Evolutionary conservation across 2,113 vertebrate species (phyloP).

Genomic region (Silurus asotus): DNA sequence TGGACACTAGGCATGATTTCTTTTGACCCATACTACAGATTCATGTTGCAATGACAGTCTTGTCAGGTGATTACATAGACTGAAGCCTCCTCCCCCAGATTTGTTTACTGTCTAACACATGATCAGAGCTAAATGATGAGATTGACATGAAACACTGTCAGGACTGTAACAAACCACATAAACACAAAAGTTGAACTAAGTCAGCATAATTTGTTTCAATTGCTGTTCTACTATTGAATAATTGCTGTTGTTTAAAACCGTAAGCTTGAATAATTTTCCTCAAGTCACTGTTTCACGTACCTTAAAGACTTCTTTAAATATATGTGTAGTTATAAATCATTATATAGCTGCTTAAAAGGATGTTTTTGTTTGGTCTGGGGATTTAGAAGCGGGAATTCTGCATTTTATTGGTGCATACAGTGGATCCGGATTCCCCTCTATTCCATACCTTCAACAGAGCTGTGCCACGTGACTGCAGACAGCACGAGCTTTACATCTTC

Average conservation of each 20-base stretch:
- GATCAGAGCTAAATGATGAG: background rate
- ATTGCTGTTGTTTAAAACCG: background rate
- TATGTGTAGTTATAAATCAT: background rate
- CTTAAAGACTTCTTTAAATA: background rate
- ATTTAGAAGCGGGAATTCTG: conserved; percentile 82
- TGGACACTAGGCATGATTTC: background rate
- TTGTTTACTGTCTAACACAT: background rate
- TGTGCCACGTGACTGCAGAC: conserved; percentile 62
- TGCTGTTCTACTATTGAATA: background rate
- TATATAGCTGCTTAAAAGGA: background rate
- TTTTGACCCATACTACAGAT: background rate
- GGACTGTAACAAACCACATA: no score
- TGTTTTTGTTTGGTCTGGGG: background rate
- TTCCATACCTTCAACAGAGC: conserved; percentile 79
- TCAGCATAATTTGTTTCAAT: background rate
- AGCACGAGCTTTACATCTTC: conserved; percentile 79
- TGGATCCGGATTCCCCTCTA: conserved; percentile 75
- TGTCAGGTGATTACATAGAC: background rate
- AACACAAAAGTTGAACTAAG: background rate
- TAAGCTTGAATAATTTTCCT: background rate
- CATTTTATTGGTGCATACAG: conserved; percentile 75
- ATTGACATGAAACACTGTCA: background rate
- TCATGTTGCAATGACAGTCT: background rate
- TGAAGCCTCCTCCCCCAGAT: background rate
- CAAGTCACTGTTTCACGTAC: background rate